Base-by-base conservation (phyloP, 2,113 vertebrate genomes). In the Ibidorhyncha struthersii region DNA sequence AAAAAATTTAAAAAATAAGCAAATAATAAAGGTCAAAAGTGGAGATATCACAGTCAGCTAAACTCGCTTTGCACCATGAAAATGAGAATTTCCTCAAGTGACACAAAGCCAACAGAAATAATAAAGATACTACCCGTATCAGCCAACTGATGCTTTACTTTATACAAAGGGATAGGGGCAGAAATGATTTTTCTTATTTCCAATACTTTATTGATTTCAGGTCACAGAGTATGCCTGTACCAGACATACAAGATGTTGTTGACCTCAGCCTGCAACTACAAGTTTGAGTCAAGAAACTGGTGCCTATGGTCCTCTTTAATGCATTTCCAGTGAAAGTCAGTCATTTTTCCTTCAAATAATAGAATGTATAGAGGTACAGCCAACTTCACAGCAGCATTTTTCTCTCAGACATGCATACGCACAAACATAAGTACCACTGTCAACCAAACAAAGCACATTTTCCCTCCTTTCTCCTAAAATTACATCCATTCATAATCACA, bases 381-480 rank as follows among this genome's bases (percentile, higher is more conserved):
- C 22, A 84, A 63, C 32, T 91, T 71, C 59, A 78, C 9, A 74
- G 86, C 12, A 82, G n/a, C 41, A 67, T 79, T 96, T 93, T 92
- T 92, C 47, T 86, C 55, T 90, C 47, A 80, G 70, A 50, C 41
- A 67, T 26, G 70, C 16, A 27, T 38, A 72, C 22, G 20, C 71
- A 62, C 19, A 56, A 7, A 53, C 20, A 7, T 63, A 88, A 82
- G n/a, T 45, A 81, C 9, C 36, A 61, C 71, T 86, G 69, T 76
- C 76, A 82, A 36, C 41, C 0, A 0, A 92, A 95, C 43, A 95
- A 86, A 86, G 34, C 12, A 92, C 12, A 71, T 78, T 96, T 96
- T 76, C 25, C 15, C 15, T 78, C 36, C 52, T 89, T 83, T 89
- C 69, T 82, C n/a, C 41, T 82, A 93, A 95, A 95, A 97, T 92